These are phyloP conservation scores for Tiliqua scincoides DNA, from an alignment of 2,113 vertebrate species.

Conservation along the genomic window DNA sequence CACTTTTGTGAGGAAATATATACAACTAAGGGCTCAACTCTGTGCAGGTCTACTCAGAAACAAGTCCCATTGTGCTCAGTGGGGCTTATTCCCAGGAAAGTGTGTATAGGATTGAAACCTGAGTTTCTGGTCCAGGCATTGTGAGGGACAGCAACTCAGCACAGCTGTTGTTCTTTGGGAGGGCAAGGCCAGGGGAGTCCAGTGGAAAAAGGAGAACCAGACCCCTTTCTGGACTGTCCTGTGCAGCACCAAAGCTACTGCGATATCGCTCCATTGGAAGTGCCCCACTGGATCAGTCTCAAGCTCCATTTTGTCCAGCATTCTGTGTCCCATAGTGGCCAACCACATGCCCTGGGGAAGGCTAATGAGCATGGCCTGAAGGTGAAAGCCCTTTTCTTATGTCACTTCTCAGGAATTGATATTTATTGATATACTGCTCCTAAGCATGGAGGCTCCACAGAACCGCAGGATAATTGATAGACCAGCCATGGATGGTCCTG, in stretches of 20 bases:
- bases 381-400: neutral
- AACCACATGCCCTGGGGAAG: neutral
- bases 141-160: constrained; percentile 48
- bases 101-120: too few relatives aligned
- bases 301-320: neutral
- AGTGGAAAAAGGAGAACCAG: too few relatives aligned
- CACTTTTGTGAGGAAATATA: constrained; percentile 22
- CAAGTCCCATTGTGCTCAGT: too few relatives aligned
- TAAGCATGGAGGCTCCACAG: too few relatives aligned
- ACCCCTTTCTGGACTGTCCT: too few relatives aligned
- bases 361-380: neutral
- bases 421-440: too few relatives aligned
- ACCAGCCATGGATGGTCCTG: too few relatives aligned
- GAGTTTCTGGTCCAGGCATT: constrained; percentile 41
- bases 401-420: too few relatives aligned
- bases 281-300: neutral
- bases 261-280: neutral
- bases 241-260: too few relatives aligned
- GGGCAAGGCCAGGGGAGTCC: constrained; percentile 44
- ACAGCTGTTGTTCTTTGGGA: constrained; percentile 62
- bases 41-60: too few relatives aligned
- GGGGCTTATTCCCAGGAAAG: too few relatives aligned
- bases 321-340: neutral
- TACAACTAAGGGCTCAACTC: neutral
- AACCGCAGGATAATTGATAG: too few relatives aligned